These are phyloP conservation scores for Lucifuga dentata DNA, from an alignment of 2,113 vertebrate species.

Conservation along the genomic window DNA sequence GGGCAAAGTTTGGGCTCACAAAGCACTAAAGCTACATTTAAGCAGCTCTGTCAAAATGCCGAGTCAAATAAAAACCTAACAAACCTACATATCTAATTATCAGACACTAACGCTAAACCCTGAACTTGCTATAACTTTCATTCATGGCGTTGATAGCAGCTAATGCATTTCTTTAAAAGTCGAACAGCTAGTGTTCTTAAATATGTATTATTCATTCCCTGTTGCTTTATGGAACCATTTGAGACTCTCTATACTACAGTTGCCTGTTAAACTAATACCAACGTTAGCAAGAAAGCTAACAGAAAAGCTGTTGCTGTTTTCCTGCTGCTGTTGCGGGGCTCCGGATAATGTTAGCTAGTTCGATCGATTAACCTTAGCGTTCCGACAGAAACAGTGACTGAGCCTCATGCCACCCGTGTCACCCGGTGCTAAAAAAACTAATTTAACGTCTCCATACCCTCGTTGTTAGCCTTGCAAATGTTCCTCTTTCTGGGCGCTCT, in stretches of 20 bases:
- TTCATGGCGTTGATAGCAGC: slow-evolving; percentile 8
- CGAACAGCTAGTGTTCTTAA: slow-evolving; percentile 2
- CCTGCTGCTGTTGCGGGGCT: slow-evolving; percentile 39
- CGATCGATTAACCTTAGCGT: slow-evolving; percentile 50
- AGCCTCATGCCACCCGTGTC: slow-evolving; percentile 22
- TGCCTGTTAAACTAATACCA: neutral
- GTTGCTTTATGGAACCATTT: neutral
- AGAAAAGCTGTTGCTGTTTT: neutral
- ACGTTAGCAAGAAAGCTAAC: slow-evolving; percentile 46
- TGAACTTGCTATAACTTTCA: neutral
- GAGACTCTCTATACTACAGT: slow-evolving; percentile 3
- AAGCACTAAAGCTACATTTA: slow-evolving; percentile 37
- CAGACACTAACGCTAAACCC: too few relatives aligned
- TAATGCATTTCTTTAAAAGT: slow-evolving; percentile 9
- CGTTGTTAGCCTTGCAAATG: slow-evolving; percentile 33
- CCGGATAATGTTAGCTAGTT: slow-evolving; percentile 48
- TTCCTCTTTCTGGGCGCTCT: slow-evolving; percentile 43
- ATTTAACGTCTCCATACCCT: slow-evolving; percentile 68
- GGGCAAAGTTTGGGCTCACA: slow-evolving; percentile 16
- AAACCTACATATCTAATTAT: neutral
- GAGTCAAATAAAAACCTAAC: neutral
- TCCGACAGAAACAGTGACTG: slow-evolving; percentile 55
- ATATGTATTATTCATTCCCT: neutral
- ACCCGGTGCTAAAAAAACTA: slow-evolving; percentile 13
- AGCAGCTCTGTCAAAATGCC: neutral